phyloP scores from a whole-genome alignment of 2,797 vertebrate genomes.

The Sciurus carolinensis region DNA sequence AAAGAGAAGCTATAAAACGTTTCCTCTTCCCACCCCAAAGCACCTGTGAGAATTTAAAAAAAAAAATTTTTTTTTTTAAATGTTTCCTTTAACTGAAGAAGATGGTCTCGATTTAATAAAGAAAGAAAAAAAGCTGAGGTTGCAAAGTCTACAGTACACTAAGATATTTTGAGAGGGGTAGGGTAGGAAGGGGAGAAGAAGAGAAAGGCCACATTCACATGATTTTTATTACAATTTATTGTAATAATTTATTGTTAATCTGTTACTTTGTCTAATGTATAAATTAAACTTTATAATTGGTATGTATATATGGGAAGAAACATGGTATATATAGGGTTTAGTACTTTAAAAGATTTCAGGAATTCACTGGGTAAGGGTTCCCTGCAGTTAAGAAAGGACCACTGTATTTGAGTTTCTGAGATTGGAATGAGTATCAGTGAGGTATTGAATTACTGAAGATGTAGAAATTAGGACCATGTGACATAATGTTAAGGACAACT shows the following conservation, averaged over 20 bases:
- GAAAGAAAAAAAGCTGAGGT: neutral
- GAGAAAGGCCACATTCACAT: neutral
- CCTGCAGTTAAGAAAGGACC: neutral
- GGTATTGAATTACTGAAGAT: neutral
- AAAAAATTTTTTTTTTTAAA: no score
- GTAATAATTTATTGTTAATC: neutral
- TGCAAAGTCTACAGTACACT: neutral
- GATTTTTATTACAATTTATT: neutral
- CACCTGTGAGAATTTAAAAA: no score
- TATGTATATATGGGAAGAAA: neutral
- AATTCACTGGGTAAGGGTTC: no score
- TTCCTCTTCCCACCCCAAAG: no score
- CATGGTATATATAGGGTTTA: neutral
- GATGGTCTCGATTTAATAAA: neutral
- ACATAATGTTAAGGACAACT: conserved; percentile 32
- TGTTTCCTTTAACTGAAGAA: neutral
- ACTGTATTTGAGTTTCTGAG: conserved; percentile 5
- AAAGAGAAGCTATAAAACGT: neutral
- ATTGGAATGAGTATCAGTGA: neutral
- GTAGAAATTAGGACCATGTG: conserved; percentile 18
- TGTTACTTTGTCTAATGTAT: no score
- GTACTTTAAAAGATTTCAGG: neutral
- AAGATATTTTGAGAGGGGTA: neutral
- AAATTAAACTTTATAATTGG: neutral
- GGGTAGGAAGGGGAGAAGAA: neutral